Evolutionary conservation across 64 coral and sea anemone species (phyloP).

Genomic region (Anthopleura sola): DNA sequence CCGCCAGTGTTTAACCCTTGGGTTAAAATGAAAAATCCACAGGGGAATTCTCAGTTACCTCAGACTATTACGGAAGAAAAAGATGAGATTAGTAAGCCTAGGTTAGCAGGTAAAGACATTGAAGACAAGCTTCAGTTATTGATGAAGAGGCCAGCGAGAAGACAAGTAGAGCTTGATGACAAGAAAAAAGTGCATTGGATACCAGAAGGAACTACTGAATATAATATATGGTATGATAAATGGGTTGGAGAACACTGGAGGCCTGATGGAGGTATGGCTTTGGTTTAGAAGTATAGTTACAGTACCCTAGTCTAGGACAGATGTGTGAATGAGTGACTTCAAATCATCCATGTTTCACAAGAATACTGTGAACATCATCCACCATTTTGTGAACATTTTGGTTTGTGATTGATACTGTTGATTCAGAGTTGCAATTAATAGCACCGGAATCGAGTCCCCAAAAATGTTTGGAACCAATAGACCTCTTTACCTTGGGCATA

Average conservation of each 20-base stretch:
- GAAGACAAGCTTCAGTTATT: slow-evolving; percentile 42
- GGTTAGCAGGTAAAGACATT: slow-evolving; percentile 38
- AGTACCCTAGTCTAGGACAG: too few species aligned
- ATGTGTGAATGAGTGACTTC: too few species aligned
- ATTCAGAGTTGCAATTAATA: too few species aligned
- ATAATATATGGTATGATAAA: slow-evolving; percentile 98
- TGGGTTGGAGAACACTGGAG: slow-evolving; percentile 97
- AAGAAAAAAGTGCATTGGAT: slow-evolving; percentile 89
- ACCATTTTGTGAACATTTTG: too few species aligned
- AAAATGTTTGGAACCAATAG: too few species aligned
- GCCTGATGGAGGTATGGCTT: slow-evolving; percentile 60
- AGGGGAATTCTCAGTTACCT: not conserved
- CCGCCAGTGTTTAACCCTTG: slow-evolving; percentile 53
- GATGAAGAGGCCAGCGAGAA: slow-evolving; percentile 52
- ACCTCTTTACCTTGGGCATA: too few species aligned
- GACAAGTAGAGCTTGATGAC: slow-evolving; percentile 78
- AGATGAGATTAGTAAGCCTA: not conserved
- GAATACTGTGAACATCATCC: too few species aligned
- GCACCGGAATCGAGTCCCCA: too few species aligned
- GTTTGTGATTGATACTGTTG: too few species aligned
- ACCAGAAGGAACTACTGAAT: slow-evolving; percentile 91
- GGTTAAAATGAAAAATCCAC: slow-evolving; percentile 9
- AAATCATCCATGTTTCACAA: too few species aligned
- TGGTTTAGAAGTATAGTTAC: not conserved
- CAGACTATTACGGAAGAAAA: not conserved